Evolutionary conservation across 2,113 vertebrate genomes (phyloP).

Genomic region (Edolisoma coerulescens): DNA sequence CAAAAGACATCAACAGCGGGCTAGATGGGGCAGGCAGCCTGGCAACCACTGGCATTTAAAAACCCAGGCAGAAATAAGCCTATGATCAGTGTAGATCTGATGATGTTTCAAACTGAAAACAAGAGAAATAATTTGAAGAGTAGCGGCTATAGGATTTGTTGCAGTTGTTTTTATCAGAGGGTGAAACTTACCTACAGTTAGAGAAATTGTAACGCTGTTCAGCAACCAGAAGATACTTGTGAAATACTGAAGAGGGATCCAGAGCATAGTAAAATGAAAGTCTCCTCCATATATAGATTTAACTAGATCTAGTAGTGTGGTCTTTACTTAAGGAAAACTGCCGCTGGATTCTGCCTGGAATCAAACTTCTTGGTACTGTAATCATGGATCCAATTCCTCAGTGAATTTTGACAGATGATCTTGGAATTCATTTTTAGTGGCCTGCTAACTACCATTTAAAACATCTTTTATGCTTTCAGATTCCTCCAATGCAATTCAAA

Average conservation of each 20-base stretch:
- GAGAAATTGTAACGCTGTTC: background rate
- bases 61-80: background rate
- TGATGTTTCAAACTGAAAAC: background rate
- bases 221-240: background rate
- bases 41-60: background rate
- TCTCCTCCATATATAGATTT: background rate
- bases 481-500: background rate
- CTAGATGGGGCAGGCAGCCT: constrained; percentile 16
- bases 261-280: background rate
- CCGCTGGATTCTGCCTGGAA: background rate
- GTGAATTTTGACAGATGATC: background rate
- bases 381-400: background rate
- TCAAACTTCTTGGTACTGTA: background rate
- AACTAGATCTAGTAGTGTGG: background rate
- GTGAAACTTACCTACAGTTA: background rate
- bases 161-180: background rate
- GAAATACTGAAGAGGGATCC: background rate
- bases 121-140: background rate
- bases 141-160: background rate
- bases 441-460: constrained; percentile 6
- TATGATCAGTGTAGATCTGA: background rate
- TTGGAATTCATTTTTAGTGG: background rate
- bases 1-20: background rate
- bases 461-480: background rate
- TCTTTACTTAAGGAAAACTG: background rate